Base-by-base conservation (phyloP, 30 jellyfish, hydroid and myxozoan species). In the Calvadosia cruxmelitensis region DNA sequence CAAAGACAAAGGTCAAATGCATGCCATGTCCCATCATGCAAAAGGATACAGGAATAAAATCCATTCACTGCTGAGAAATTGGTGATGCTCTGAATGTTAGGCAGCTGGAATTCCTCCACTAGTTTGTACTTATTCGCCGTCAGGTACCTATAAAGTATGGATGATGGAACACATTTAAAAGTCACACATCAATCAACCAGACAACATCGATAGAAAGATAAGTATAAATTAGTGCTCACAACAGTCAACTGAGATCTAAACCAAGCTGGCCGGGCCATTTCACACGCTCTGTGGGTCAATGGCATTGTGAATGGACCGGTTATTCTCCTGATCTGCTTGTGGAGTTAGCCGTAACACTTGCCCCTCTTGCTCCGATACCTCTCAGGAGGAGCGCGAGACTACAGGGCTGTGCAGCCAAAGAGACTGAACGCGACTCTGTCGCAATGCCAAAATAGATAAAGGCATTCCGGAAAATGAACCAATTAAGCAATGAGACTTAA, bases 21-120 rank as follows among this genome's bases (percentile, higher is more conserved):
- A n/a, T n/a, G n/a, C n/a, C n/a, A n/a, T n/a, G n/a, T n/a, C n/a
- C n/a, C n/a, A n/a, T n/a, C n/a, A n/a, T n/a, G n/a, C n/a, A n/a
- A 89, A 81, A 89, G 75, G 94, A 89, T 89, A 89, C 98, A 89
- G 10, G 98, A 89, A 65, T 81, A 82, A 51, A 89, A 89, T 34
- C 93, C 80, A 74, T 89, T 89, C 68, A 89, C 72, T 72, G 92
- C 66, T 2, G 98, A 89, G 63, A 89, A 89, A 31, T 92, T 71
- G n/a, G 93, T 80, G 36, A 89, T 75, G 66, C 73, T 51, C 53
- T 81, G 98, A 13, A 67, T 93, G 49, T 72, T 84, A 29, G 72
- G 68, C 50, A 89, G 27, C 33, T 77, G 68, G 33, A 76, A 89
- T 3, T 73, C 81, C 0, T 68, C 81, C 0, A 81, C 95, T 28